phyloP scores from a whole-genome alignment of 2,888 invertebrate species.

The Catonia carolina region DNA sequence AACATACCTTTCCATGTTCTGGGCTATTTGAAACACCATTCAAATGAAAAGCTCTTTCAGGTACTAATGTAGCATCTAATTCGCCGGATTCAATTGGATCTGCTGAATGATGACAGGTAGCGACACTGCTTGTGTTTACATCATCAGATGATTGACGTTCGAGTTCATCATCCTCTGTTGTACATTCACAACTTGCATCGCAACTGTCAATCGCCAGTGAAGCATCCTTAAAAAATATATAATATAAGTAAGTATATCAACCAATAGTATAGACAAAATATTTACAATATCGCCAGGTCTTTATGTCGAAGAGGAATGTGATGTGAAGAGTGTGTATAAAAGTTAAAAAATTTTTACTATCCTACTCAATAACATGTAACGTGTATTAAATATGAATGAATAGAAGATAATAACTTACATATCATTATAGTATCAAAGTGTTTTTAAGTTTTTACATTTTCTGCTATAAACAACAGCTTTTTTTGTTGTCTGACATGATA shows the following conservation, averaged over 20 bases:
- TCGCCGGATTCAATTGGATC: slow-evolving; percentile 39
- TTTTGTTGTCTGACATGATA: too few relatives aligned
- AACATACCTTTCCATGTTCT: slow-evolving; percentile 39
- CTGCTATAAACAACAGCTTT: too few relatives aligned
- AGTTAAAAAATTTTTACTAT: too few relatives aligned
- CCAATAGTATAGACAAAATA: too few relatives aligned
- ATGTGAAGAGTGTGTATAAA: too few relatives aligned
- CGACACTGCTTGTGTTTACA: slow-evolving; percentile 67
- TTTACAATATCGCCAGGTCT: too few relatives aligned
- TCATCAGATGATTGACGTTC: slow-evolving; percentile 72
- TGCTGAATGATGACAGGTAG: slow-evolving; percentile 52
- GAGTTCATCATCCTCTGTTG: slow-evolving; percentile 61
- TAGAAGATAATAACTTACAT: too few relatives aligned
- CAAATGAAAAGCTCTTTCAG: slow-evolving; percentile 32
- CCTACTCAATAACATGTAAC: too few relatives aligned
- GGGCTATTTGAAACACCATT: slow-evolving; percentile 29
- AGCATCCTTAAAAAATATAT: slow-evolving; percentile 6
- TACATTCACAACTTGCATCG: slow-evolving; percentile 86
- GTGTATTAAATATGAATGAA: too few relatives aligned
- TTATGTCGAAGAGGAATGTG: too few relatives aligned
- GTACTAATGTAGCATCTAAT: slow-evolving; percentile 39
- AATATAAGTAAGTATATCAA: neutral
- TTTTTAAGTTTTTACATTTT: too few relatives aligned
- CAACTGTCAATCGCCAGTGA: slow-evolving; percentile 61
- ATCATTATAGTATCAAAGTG: too few relatives aligned